Conservation (phyloP, 2,797 vertebrate species). For the Clarias pachynema region DNA sequence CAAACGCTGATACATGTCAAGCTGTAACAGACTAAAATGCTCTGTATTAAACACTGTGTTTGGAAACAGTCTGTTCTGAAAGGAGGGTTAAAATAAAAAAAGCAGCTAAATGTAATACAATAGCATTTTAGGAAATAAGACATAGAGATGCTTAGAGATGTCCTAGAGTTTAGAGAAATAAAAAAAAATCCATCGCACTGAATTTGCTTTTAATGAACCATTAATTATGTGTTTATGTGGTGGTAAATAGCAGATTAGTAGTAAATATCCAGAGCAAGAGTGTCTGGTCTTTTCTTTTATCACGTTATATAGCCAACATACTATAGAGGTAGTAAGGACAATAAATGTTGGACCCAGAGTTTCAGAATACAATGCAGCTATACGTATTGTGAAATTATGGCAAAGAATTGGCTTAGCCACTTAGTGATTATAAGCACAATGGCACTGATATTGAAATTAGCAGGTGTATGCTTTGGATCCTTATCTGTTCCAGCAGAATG, state of each 20-base stretch:
- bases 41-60: slow-evolving; percentile 41
- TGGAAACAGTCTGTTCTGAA: slow-evolving; percentile 50
- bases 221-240: too few species aligned
- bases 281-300: too few species aligned
- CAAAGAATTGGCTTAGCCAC: not conserved
- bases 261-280: too few species aligned
- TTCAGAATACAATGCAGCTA: too few species aligned
- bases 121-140: slow-evolving; percentile 19
- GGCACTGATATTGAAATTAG: not conserved
- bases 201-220: too few species aligned
- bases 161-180: not conserved
- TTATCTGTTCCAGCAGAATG: not conserved
- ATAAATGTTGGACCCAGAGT: not conserved
- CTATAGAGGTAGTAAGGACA: not conserved
- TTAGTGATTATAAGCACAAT: not conserved
- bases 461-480: not conserved
- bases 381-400: not conserved
- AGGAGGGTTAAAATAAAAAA: slow-evolving; percentile 39
- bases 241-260: too few species aligned
- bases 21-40: slow-evolving; percentile 25
- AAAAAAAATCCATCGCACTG: not conserved
- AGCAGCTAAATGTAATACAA: not conserved
- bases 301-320: too few species aligned
- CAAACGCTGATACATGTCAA: slow-evolving; percentile 1
- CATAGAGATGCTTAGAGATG: not conserved